Base-by-base conservation (phyloP, 2,888 invertebrate species). In the Xestia ashworthii region DNA sequence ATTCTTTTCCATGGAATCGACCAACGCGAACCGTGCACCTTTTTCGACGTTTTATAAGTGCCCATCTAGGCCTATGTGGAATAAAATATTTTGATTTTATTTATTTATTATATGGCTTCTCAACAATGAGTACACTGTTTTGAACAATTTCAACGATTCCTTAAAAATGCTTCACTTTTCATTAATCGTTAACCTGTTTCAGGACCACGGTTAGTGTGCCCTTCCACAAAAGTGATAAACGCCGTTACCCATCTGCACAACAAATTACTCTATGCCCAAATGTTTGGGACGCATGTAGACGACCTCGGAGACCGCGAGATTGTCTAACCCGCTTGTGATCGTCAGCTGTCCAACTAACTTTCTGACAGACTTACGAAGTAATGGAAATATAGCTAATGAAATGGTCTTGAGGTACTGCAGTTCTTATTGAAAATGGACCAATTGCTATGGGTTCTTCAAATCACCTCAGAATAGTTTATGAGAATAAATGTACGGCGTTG, bases 241-340 rank as follows among this genome's bases (percentile, higher is more conserved):
- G 16, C n/a, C 41, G 12, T 38, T 14, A 41, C 66, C 41, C 53
- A 64, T 80, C 80, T 87, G 58, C 38, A 44, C 16, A 22, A 44
- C 3, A 38, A 67, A 25, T n/a, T 78, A 79, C 16, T 87, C 87
- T 85, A 55, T 82, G 78, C 11, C 44, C 41, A 80, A 78, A 80
- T 73, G 87, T 84, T 85, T 74, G 68, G 70, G 81, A 74, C 55
- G 80, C 62, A 76, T 85, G 85, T 81, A 82, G 81, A 77, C 89
- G 89, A 80, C 87, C 85, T 83, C 85, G 82, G 9, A 44, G 48
- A 67, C 68, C 16, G 73, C 74, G 75, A 82, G 78, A 82, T 82
- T 74, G 83, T 78, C 74, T 72, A 74, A 71, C 75, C 78, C 76
- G 78, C 76, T 74, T 73, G 81, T 65, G 70, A 53, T 72, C 74